Base-by-base conservation (phyloP, 2,797 vertebrate genomes). In the Pipistrellus pipistrellus region DNA sequence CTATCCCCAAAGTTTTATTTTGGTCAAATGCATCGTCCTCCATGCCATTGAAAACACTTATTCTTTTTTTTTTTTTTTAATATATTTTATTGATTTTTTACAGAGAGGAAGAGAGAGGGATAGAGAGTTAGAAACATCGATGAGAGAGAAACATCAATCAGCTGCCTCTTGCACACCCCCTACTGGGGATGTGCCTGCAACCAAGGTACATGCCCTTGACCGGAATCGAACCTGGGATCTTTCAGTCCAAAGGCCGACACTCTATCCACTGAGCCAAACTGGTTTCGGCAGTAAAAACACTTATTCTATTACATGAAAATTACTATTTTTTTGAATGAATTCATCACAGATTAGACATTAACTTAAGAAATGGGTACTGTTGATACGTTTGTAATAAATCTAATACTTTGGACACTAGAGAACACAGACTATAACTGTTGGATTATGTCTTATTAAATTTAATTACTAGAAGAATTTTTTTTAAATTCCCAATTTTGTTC, bases 401-500 rank as follows among this genome's bases (percentile, higher is more conserved):
- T 73, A 85, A 90, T 89, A 51, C 15, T 85, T 83, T 71, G 35
- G 41, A 44, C 35, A 18, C 59, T 57, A 84, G 48, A 92, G 15
- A 85, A 78, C 15, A 80, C n/a, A 17, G 11, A 44, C n/a, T 68
- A 10, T 68, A 68, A 46, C 69, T 32, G 82, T 10, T 51, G 35
- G 83, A 53, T 64, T 88, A 76, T 15, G 72, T 27, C 38, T 76
- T 69, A 91, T 69, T 72, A 96, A 69, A 57, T 76, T 57, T 75
- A 90, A 83, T 68, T 68, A 77, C 41, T 69, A 75, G 48, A 41
- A 23, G 20, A 55, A 5, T 27, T 77, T 80, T 88, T 35, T 35
- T 27, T 1, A 86, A 88, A 85, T 88, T 82, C 53, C 44, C 21
- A 55, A 20, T 84, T 91, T 93, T 64, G 48, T 59, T 89, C 92